Conservation (phyloP, 2,797 vertebrate species). For the Emydoidea blandingii region DNA sequence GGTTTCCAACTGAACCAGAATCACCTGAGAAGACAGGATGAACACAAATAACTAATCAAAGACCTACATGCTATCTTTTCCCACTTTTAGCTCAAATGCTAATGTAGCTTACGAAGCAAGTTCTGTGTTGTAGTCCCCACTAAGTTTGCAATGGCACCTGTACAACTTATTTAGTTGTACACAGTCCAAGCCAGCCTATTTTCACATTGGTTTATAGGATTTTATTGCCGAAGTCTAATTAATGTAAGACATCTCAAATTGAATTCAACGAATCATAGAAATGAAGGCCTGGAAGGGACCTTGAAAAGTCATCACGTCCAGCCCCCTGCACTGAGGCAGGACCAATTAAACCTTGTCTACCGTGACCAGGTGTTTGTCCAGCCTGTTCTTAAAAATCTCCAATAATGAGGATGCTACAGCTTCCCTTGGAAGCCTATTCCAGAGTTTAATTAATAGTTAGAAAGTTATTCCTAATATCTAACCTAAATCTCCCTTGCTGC, state of each 20-base stretch:
- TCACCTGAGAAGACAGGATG: slow-evolving; percentile 79
- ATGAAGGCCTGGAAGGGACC: background rate
- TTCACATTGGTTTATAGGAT: background rate
- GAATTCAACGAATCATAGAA: background rate
- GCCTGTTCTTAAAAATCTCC: background rate
- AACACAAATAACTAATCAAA: slow-evolving; percentile 5
- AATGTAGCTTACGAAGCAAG: background rate
- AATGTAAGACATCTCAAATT: background rate
- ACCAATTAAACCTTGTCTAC: no score
- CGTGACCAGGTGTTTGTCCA: background rate
- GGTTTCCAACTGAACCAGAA: slow-evolving; percentile 87
- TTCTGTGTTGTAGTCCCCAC: fast-evolving
- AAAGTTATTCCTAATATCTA: background rate
- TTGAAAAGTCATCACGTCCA: background rate
- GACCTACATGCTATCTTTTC: background rate
- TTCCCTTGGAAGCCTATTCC: background rate
- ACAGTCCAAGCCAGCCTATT: background rate
- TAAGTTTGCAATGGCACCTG: background rate
- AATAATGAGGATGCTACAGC: background rate
- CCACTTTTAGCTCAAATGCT: background rate
- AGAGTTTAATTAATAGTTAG: background rate
- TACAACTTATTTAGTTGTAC: background rate
- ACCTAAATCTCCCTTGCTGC: background rate
- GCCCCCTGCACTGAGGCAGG: background rate
- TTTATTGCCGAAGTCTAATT: background rate